Base-by-base conservation (phyloP, 2,888 invertebrate genomes). In the Pardosa pseudoannulata region DNA sequence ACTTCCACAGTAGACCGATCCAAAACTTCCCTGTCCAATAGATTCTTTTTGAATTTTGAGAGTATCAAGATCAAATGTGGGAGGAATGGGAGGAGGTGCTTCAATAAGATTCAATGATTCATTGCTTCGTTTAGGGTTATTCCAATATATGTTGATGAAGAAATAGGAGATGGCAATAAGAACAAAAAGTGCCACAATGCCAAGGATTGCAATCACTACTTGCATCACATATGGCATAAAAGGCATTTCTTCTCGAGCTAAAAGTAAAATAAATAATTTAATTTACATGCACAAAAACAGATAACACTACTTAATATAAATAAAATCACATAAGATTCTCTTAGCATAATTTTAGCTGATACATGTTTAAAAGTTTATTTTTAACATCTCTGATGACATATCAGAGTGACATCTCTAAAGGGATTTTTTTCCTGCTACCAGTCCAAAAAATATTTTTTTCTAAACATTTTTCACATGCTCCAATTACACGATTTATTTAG, bases 1-100 rank as follows among this genome's bases (percentile, higher is more conserved):
- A 62, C 94, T 93, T 0, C 96, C 97, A 87, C 95, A 94, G 96
- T 96, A 97, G 0, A 97, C 96, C 0, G 95, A 95, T 0, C 96
- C 97, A 90, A 96, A 97, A 89, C 93, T 92, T 64, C 94, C 94
- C 91, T 94, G 93, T 94, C 95, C 95, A 88, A 96, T 94, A 89
- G 95, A 93, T 89, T 95, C 93, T 90, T 94, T 94, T 39, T 94
- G 92, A 19, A 96, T 93, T 88, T 95, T 95, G 6, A 96, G 92
- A 90, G 95, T 95, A 89, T 95, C 95, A 19, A 95, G 93, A 82
- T 95, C 95, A 23, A 94, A 93, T 73, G 94, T 91, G 76, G 94
- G 93, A 39, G 94, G 87, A 1, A 70, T 93, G 74, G 94, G 91
- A 76, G 94, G 93, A 39, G 94, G 88, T 3, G 81, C 79, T 74